Conservation (phyloP, 2,888 invertebrate species). For the Diadegma fenestrale region DNA sequence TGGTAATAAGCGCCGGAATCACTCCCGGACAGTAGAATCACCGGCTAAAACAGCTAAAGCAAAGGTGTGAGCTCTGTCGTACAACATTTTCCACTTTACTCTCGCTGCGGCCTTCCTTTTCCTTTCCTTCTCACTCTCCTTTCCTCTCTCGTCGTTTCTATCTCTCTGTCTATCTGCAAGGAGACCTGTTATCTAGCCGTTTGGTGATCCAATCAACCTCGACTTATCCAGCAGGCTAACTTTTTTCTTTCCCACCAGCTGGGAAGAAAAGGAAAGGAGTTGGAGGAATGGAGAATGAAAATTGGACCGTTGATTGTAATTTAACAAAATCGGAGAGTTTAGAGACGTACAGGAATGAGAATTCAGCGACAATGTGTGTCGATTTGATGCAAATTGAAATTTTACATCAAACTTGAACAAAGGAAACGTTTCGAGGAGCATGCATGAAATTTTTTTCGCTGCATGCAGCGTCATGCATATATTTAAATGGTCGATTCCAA, state of each 20-base stretch:
- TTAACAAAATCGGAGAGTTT: background rate
- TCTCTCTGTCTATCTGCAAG: constrained; percentile 30
- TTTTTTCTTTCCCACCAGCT: background rate
- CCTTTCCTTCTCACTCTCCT: background rate
- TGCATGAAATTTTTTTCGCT: background rate
- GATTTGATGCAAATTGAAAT: background rate
- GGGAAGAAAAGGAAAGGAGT: constrained; percentile 4
- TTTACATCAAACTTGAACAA: background rate
- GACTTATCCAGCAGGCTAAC: constrained; percentile 23
- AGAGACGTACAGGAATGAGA: background rate
- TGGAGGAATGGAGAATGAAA: background rate
- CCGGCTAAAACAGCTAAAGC: constrained; percentile 2
- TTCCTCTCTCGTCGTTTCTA: constrained; percentile 11
- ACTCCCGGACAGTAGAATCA: constrained; percentile 17
- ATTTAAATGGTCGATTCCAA: background rate
- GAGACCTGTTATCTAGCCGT: constrained; percentile 38
- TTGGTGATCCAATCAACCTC: constrained; percentile 21
- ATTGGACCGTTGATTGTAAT: background rate
- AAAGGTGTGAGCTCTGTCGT: constrained; percentile 17
- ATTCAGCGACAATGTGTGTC: background rate
- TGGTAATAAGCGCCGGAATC: constrained; percentile 77
- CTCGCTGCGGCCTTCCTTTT: background rate
- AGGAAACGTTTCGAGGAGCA: background rate
- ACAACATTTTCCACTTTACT: constrained; percentile 54
- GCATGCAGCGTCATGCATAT: background rate